phyloP scores from a whole-genome alignment of 2,888 invertebrate genomes.

The Campoplex capitator region DNA sequence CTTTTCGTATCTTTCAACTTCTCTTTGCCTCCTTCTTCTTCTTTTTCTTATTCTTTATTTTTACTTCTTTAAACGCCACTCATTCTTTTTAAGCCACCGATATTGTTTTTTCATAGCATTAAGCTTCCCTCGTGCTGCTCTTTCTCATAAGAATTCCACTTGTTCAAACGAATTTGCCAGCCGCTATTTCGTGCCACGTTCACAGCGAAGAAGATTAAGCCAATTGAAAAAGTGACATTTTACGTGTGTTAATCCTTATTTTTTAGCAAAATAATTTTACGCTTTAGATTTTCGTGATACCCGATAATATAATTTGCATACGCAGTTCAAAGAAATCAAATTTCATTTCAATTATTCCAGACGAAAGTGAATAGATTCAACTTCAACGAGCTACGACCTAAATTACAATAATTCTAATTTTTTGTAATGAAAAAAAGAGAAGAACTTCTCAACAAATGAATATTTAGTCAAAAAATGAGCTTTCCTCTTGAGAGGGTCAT shows the following conservation, averaged over 20 bases:
- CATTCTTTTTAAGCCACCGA: conserved; percentile 55
- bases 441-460: not conserved
- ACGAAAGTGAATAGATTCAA: not conserved
- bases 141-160: conserved; percentile 33
- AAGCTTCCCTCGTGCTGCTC: conserved; percentile 25
- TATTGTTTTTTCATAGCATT: conserved; percentile 63
- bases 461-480: too few relatives aligned
- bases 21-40: conserved; percentile 72
- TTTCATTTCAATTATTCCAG: not conserved
- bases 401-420: not conserved
- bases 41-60: conserved; percentile 56
- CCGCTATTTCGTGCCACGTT: not conserved
- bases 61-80: conserved; percentile 61
- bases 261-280: not conserved
- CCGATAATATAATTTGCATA: not conserved
- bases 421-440: not conserved
- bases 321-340: not conserved
- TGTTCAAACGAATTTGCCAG: conserved; percentile 48
- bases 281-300: not conserved
- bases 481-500: too few relatives aligned
- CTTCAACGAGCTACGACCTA: not conserved
- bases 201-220: not conserved
- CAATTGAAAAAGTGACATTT: conserved; percentile 4
- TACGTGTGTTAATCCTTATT: not conserved
- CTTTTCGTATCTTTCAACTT: conserved; percentile 64